A percentile compares a stretch with the other conserved stretches of the same genome.
These are phyloP conservation scores for Drosophila merina DNA, from an alignment of 2,888 invertebrate species.

Conservation along the genomic window DNA sequence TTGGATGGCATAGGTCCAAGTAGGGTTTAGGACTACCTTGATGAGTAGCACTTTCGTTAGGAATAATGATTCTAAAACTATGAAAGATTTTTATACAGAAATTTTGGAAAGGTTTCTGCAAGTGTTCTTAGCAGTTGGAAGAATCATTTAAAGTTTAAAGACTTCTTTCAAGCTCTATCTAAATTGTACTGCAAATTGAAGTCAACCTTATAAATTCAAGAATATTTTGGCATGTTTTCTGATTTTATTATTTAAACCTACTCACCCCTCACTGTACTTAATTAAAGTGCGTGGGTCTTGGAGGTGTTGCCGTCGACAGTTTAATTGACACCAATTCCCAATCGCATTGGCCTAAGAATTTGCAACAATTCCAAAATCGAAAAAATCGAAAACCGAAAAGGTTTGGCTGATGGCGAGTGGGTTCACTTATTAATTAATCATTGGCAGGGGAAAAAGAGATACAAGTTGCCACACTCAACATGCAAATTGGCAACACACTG, in stretches of 20 bases:
- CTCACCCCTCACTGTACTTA: not conserved
- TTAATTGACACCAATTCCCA: slow-evolving; percentile 60
- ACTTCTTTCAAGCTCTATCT: no score
- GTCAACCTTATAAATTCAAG: no score
- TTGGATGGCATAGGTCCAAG: no score
- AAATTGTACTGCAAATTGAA: no score
- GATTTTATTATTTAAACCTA: not conserved
- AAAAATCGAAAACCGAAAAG: slow-evolving; percentile 5
- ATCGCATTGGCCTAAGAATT: slow-evolving; percentile 16
- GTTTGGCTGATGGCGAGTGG: slow-evolving; percentile 47
- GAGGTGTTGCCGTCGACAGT: slow-evolving; percentile 25
- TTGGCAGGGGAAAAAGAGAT: slow-evolving; percentile 28
- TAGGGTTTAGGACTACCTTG: no score
- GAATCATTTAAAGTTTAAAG: no score
- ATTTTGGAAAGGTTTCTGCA: no score
- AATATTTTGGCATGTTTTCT: not conserved
- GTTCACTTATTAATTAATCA: slow-evolving; percentile 72
- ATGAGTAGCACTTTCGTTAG: no score
- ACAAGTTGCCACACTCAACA: slow-evolving; percentile 46
- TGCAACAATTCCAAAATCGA: slow-evolving; percentile 22
- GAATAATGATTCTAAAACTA: no score
- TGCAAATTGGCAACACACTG: slow-evolving; percentile 47
- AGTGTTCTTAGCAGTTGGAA: no score
- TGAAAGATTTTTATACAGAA: no score
- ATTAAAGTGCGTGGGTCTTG: slow-evolving; percentile 13